These are phyloP conservation scores for Ormia ochracea DNA, from an alignment of 2,888 invertebrate species.

Conservation along the genomic window DNA sequence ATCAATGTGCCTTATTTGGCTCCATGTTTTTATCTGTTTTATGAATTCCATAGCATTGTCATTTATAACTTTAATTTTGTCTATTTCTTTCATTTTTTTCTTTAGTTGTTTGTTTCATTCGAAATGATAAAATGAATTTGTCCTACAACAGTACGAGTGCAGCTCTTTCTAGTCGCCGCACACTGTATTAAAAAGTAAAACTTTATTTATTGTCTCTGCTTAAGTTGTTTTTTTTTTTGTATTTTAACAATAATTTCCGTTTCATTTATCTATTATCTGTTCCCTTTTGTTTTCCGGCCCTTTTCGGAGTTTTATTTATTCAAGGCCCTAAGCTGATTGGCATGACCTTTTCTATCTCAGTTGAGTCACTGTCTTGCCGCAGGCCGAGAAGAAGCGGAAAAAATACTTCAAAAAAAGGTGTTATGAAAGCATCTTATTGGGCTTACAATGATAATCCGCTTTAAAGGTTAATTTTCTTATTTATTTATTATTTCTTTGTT, in stretches of 20 bases:
- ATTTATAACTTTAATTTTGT: constrained; percentile 12
- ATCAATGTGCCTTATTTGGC: constrained; percentile 2
- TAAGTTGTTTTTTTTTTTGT: constrained; percentile 5
- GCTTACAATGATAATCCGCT: constrained; percentile 60
- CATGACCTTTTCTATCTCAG: constrained; percentile 48
- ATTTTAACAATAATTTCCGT: constrained; percentile 56
- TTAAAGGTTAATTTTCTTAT: constrained; percentile 55
- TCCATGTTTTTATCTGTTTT: constrained; percentile 7
- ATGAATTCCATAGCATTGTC: constrained; percentile 28
- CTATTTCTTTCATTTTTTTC: constrained; percentile 17
- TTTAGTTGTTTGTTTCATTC: constrained; percentile 34
- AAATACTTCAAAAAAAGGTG: neutral
- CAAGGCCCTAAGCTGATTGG: constrained; percentile 37
- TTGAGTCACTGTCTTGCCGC: constrained; percentile 23
- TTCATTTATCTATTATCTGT: constrained; percentile 51
- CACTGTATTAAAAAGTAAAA: constrained; percentile 25
- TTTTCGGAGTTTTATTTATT: constrained; percentile 53
- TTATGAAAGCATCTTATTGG: constrained; percentile 49
- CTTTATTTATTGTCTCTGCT: constrained; percentile 52
- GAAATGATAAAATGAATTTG: neutral
- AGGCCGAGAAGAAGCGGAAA: neutral
- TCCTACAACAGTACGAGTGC: neutral
- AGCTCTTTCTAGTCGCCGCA: neutral
- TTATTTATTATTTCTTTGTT: constrained; percentile 26
- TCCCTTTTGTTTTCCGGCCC: constrained; percentile 30